Conservation (phyloP, 2,797 vertebrate species). For the Masticophis lateralis region DNA sequence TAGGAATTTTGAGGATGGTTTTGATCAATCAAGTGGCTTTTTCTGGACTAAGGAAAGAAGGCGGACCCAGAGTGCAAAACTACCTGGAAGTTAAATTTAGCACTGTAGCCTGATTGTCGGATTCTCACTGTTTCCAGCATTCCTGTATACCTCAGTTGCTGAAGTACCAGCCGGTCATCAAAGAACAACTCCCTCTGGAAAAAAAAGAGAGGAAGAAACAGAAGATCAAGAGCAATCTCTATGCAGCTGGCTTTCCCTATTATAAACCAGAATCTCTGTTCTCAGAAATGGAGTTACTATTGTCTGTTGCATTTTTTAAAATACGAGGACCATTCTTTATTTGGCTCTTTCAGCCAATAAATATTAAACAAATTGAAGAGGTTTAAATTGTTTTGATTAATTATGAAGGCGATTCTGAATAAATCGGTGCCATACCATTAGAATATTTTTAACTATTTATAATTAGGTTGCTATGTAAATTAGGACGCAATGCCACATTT, state of each 20-base stretch:
- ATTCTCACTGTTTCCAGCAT: conserved; percentile 98
- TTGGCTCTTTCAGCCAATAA: neutral
- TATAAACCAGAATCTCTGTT: neutral
- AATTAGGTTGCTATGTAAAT: neutral
- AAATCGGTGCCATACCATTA: neutral
- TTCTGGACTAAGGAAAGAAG: neutral
- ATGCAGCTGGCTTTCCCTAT: neutral
- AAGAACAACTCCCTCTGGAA: conserved; percentile 90
- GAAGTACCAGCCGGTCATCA: conserved; percentile 89
- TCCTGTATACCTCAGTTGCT: conserved; percentile 95
- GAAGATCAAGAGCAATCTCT: neutral
- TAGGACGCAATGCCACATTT: neutral
- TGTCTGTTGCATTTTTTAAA: neutral
- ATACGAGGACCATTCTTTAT: neutral
- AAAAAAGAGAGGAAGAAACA: neutral
- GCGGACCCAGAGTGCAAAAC: rapidly evolving
- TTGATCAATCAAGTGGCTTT: too few species aligned
- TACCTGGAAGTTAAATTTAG: conserved; percentile 98
- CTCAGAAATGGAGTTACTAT: neutral
- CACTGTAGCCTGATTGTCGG: conserved; percentile 93
- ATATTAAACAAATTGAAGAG: neutral
- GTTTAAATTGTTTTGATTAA: neutral
- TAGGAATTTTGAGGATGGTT: neutral
- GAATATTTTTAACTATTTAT: neutral
- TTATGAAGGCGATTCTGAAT: neutral